A percentile compares a stretch with the other conserved stretches of the same genome.
These are phyloP conservation scores for Gymnothorax javanicus DNA, from an alignment of 2,797 vertebrate genomes.

Conservation along the genomic window DNA sequence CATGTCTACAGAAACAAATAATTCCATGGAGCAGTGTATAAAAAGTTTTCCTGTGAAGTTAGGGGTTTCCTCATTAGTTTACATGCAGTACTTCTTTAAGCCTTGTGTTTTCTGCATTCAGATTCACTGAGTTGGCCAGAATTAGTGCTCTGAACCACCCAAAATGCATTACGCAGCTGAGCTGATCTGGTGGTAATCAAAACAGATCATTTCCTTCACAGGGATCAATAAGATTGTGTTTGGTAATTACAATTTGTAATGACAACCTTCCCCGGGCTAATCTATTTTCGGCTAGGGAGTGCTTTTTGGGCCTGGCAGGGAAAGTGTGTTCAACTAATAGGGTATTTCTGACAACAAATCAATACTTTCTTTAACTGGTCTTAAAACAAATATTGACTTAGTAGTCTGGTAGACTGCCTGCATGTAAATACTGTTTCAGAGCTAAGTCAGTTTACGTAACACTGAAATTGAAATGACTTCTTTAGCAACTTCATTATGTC, in stretches of 20 bases:
- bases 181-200: constrained; percentile 25
- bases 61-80: not conserved
- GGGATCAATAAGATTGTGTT: constrained; percentile 31
- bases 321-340: constrained; percentile 46
- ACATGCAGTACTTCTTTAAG: not conserved
- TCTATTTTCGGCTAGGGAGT: constrained; percentile 25
- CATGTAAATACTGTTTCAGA: constrained; percentile 17
- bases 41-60: not conserved
- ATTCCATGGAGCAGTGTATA: not conserved
- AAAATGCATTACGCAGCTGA: constrained; percentile 4
- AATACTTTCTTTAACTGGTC: constrained; percentile 55
- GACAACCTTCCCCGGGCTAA: constrained; percentile 27
- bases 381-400: constrained; percentile 53
- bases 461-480: not conserved
- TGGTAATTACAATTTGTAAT: constrained; percentile 44
- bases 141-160: constrained; percentile 24
- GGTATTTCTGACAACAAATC: constrained; percentile 56
- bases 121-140: not conserved
- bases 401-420: constrained; percentile 60
- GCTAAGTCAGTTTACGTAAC: not conserved
- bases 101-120: not conserved
- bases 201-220: constrained; percentile 34
- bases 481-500: not conserved
- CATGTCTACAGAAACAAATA: not conserved
- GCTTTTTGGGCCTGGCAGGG: constrained; percentile 34